Percentiles rank a stretch among this genome's conserved stretches.
Conservation (phyloP, 2,113 vertebrate species). For the Python bivittatus region DNA sequence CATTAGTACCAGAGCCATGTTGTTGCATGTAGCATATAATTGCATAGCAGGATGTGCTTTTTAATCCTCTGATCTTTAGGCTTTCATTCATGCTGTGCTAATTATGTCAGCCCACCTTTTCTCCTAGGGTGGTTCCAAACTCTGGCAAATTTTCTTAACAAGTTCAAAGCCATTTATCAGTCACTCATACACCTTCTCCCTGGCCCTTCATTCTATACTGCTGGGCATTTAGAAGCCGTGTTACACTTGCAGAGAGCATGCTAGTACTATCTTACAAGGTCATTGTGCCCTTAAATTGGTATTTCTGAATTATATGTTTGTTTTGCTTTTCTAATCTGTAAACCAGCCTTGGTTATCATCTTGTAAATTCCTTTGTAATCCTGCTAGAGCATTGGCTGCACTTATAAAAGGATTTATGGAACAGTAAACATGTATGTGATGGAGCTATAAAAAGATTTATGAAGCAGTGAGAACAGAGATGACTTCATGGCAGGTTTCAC, state of each 20-base stretch:
- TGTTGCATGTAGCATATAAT: neutral
- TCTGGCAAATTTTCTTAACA: neutral
- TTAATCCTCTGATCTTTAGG: neutral
- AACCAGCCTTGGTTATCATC: constrained; percentile 47
- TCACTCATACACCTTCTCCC: neutral
- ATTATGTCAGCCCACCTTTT: neutral
- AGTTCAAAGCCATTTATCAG: neutral
- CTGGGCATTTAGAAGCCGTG: neutral
- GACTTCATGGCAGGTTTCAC: constrained; percentile 47
- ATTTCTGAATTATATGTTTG: constrained; percentile 41
- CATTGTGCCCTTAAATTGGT: neutral
- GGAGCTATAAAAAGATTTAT: constrained; percentile 65
- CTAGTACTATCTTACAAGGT: constrained; percentile 20
- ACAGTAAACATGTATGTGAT: constrained; percentile 61
- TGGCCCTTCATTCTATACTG: neutral
- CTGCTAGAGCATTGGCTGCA: constrained; percentile 57
- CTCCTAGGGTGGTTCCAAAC: neutral
- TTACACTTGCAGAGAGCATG: neutral
- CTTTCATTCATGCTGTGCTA: neutral
- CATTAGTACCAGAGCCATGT: neutral
- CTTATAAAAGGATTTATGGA: constrained; percentile 65
- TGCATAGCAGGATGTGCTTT: neutral
- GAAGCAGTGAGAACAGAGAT: constrained; percentile 64
- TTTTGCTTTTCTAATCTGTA: constrained; percentile 63
- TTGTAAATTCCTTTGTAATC: constrained; percentile 67